Evolutionary conservation across 1,140 invertebrate species (phyloP).

Genomic region (Lutraria rhynchaena): DNA sequence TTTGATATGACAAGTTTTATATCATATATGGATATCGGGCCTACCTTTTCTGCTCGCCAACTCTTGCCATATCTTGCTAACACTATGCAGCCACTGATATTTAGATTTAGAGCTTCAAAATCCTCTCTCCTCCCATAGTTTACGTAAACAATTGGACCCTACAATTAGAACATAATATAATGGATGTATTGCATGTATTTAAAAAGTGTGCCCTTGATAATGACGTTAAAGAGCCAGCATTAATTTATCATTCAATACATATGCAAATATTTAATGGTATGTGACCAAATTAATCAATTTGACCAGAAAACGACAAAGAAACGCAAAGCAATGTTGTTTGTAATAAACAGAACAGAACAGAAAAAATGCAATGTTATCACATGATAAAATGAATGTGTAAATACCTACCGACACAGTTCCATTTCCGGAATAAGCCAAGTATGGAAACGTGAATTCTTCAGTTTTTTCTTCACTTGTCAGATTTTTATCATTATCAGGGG

Average conservation of each 20-base stretch:
- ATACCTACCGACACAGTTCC: constrained; percentile 28
- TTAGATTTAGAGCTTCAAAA: constrained; percentile 76
- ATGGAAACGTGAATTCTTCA: constrained; percentile 70
- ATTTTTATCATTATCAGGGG: constrained; percentile 60
- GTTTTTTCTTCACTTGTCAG: constrained; percentile 66
- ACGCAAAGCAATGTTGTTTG: neutral
- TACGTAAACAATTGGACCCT: constrained; percentile 81
- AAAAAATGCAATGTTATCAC: neutral
- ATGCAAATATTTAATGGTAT: no score
- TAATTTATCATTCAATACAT: no score
- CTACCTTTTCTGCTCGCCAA: constrained; percentile 30
- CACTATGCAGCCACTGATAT: constrained; percentile 80
- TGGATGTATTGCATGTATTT: no score
- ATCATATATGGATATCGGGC: no score
- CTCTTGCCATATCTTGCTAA: constrained; percentile 81
- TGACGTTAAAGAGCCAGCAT: no score
- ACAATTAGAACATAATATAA: constrained; percentile 16
- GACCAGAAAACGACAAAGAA: neutral
- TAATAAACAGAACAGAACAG: no score
- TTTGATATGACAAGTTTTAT: no score
- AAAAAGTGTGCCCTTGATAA: no score
- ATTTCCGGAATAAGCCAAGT: constrained; percentile 62
- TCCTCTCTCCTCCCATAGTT: constrained; percentile 83
- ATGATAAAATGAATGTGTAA: neutral
- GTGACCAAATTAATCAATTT: no score